Evolutionary conservation across 2,797 vertebrate genomes (phyloP), one percentile per base, ranked within the genome.

Genomic region (Tokudaia muenninki): DNA sequence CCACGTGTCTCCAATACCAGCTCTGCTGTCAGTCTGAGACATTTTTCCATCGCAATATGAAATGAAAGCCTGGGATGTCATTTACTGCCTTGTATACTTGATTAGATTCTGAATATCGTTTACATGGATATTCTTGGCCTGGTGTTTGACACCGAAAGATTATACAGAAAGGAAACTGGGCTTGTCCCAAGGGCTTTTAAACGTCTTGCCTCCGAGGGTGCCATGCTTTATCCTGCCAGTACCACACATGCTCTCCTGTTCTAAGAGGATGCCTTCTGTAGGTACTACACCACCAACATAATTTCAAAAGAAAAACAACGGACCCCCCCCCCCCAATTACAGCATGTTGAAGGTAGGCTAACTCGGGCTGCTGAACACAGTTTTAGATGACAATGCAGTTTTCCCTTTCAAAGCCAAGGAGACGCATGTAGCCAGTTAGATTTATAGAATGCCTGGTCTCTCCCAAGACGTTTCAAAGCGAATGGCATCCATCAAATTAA

Each of bases 401-500:
- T 94, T 83, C 94, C 41, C 6, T 96, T 90, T 95, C 92, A 94
- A 95, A 97, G 94, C 93, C 87, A 89, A 0, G 26, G 17, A n/a
- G 91, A 97, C 2, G 47, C 92, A 95, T 0, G 80, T 81, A 57
- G 96, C 94, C 92, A 81, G 95, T 86, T 86, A 97, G 95, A 95
- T 95, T 98, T 96, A 97, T 96, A 94, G 79, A 97, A 96, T 37
- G 93, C 77, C 70, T 94, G 94, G 75, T 95, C 97, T 95, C 97
- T 97, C 96, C 80, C 55, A 92, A 95, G 92, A 93, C 94, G 90
- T 90, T 37, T 55, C 94, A 95, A 95, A 90, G 77, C 79, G 89
- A 98, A 97, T 95, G 96, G 97, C 96, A 97, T 97, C 74, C 94
- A 95, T 98, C 92, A 96, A 47, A 47, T 95, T 75, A 11, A 90